phyloP scores from a whole-genome alignment of 2,113 vertebrate species.

The Neotoma lepida region DNA sequence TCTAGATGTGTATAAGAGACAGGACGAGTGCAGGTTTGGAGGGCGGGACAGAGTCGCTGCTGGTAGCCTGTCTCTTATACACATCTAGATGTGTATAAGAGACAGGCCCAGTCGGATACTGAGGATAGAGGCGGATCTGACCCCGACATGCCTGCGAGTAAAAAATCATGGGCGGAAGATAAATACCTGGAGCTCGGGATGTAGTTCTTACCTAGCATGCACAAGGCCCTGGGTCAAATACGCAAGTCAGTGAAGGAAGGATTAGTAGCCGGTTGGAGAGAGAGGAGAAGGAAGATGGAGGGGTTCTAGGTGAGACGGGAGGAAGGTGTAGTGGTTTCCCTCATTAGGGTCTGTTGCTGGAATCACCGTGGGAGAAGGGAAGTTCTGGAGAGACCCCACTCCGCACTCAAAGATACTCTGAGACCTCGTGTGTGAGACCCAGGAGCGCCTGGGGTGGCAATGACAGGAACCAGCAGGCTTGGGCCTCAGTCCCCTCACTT shows the following conservation, averaged over 20 bases:
- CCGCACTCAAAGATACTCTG: background rate
- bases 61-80: too few relatives aligned
- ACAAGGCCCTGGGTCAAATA: background rate
- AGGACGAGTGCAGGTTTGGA: too few relatives aligned
- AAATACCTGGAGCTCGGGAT: background rate
- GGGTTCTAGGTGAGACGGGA: background rate
- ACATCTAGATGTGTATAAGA: too few relatives aligned
- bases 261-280: background rate
- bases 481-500: slow-evolving; percentile 35
- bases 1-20: too few relatives aligned
- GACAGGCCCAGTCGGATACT: slow-evolving; percentile 25
- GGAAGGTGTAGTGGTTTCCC: background rate
- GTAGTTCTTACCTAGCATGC: background rate
- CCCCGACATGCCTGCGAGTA: background rate
- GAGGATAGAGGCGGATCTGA: slow-evolving; percentile 34
- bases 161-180: slow-evolving; percentile 27
- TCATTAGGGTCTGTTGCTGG: background rate
- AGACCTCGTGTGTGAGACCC: background rate
- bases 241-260: background rate
- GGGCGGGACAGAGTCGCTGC: too few relatives aligned
- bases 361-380: background rate
- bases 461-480: background rate
- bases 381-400: background rate
- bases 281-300: slow-evolving; percentile 13
- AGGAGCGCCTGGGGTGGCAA: background rate